Percentiles rank a stretch among this genome's conserved stretches.
Conservation (phyloP, 1,140 invertebrate genomes). For the Drosophila littoralis region DNA sequence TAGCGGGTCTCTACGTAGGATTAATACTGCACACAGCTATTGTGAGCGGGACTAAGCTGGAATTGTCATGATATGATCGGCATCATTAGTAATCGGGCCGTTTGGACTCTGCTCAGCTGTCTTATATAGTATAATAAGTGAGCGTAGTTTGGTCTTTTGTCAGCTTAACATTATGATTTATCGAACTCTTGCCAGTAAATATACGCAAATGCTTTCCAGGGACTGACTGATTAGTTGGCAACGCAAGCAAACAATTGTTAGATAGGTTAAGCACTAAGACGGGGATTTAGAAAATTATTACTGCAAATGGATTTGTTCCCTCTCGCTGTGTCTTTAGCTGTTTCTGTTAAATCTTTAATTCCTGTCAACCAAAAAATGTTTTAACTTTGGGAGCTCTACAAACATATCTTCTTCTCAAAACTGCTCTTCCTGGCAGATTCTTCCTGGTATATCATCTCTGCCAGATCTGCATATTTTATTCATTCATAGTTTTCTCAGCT, state of each 20-base stretch:
- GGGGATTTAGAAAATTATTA: no score
- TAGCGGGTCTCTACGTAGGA: background rate
- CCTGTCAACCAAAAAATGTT: no score
- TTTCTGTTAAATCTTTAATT: no score
- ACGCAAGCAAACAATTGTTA: background rate
- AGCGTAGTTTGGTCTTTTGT: slow-evolving; percentile 9
- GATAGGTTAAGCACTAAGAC: background rate
- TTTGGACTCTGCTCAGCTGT: slow-evolving; percentile 11
- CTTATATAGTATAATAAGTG: slow-evolving; percentile 1
- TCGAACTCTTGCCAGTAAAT: background rate
- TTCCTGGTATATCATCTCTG: no score
- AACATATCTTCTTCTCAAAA: no score
- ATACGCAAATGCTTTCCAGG: background rate
- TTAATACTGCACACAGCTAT: slow-evolving; percentile 18
- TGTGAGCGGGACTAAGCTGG: slow-evolving; percentile 39
- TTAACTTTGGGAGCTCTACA: no score
- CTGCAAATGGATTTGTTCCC: no score
- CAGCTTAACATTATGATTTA: slow-evolving; percentile 18
- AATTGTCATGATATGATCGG: slow-evolving; percentile 52
- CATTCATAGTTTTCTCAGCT: slow-evolving; percentile 10
- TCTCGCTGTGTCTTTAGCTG: no score
- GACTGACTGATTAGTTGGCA: background rate
- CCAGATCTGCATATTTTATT: background rate
- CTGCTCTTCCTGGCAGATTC: no score
- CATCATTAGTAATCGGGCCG: slow-evolving; percentile 43